These are phyloP conservation scores for Ormyrus thymus DNA, from an alignment of 2,888 invertebrate genomes.

Conservation along the genomic window DNA sequence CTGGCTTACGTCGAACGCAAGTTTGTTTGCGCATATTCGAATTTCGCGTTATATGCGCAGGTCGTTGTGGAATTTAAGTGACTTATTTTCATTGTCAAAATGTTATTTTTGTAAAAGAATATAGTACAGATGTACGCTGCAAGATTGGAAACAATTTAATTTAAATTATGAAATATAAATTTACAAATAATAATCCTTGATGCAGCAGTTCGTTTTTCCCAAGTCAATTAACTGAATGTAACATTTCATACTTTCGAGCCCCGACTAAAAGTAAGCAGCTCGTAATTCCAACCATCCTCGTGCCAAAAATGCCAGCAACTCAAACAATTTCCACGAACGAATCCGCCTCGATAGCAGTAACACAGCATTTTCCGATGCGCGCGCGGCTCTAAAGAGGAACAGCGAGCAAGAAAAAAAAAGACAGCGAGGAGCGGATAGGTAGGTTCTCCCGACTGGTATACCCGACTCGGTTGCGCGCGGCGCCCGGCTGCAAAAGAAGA, in stretches of 20 bases:
- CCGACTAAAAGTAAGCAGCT: not conserved
- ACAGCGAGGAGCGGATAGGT: constrained; percentile 25
- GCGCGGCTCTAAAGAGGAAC: not conserved
- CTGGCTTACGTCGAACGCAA: too few species aligned
- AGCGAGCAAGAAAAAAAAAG: not conserved
- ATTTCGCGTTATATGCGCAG: too few species aligned
- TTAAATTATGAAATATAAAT: too few species aligned
- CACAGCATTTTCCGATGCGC: constrained; percentile 33
- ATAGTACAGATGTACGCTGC: too few species aligned
- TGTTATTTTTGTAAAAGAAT: too few species aligned
- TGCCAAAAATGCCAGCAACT: constrained; percentile 30
- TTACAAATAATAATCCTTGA: too few species aligned
- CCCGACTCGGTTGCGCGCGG: constrained; percentile 43
- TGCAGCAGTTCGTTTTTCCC: too few species aligned
- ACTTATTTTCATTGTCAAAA: too few species aligned
- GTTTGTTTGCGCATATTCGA: too few species aligned
- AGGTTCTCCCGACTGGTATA: constrained; percentile 44
- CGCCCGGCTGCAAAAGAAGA: constrained; percentile 62
- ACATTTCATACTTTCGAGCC: not conserved
- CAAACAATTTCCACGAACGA: constrained; percentile 41
- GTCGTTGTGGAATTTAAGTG: too few species aligned
- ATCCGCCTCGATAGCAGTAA: constrained; percentile 18
- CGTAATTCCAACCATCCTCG: constrained; percentile 2
- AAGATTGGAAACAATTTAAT: too few species aligned
- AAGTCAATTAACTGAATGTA: too few species aligned